Conservation (phyloP, 2,888 invertebrate species). For the Sympetrum striolatum region DNA sequence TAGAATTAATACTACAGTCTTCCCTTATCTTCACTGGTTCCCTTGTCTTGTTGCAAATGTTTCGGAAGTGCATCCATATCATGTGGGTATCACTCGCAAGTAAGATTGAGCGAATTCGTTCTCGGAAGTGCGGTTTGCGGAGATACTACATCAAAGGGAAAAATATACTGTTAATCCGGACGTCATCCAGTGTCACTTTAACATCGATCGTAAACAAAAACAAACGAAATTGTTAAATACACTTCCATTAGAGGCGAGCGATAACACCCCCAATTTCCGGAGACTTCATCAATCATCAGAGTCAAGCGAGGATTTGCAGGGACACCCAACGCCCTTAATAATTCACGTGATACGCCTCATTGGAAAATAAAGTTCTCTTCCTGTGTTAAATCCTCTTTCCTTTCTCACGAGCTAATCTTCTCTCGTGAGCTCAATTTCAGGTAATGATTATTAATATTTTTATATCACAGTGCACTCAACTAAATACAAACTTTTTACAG, state of each 20-base stretch:
- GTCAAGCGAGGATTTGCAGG: neutral
- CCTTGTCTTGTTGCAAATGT: too few relatives aligned
- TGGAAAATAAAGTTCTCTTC: neutral
- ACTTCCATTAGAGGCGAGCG: conserved; percentile 5
- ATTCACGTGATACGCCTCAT: neutral
- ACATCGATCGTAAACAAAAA: conserved; percentile 4
- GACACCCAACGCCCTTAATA: neutral
- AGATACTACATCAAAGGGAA: neutral
- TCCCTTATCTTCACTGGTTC: too few relatives aligned
- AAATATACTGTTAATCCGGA: conserved; percentile 6
- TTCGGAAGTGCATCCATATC: too few relatives aligned
- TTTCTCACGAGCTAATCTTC: too few relatives aligned
- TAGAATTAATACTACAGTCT: too few relatives aligned
- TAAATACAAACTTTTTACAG: too few relatives aligned
- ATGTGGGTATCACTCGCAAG: too few relatives aligned
- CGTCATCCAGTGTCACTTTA: neutral
- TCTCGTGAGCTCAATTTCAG: too few relatives aligned
- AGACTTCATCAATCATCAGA: conserved; percentile 25
- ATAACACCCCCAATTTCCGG: conserved; percentile 35
- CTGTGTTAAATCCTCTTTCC: neutral
- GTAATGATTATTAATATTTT: too few relatives aligned
- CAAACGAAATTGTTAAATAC: conserved; percentile 15
- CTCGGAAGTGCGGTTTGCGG: neutral
- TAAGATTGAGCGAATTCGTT: neutral
- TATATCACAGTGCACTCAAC: too few relatives aligned